phyloP scores from a whole-genome alignment of 92 coral and sea anemone genomes.

The Meandrina meandrites region DNA sequence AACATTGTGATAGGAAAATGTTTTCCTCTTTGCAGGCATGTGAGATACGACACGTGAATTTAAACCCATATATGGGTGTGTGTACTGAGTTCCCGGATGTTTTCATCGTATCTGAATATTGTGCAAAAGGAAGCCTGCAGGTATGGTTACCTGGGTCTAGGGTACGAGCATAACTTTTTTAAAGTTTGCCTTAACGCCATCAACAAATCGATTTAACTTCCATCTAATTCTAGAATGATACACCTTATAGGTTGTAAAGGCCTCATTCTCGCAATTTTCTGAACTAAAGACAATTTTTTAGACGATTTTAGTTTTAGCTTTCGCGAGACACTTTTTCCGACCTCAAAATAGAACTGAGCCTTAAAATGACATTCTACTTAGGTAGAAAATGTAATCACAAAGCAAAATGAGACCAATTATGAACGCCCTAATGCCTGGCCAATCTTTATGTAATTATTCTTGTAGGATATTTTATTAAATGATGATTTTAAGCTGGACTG shows the following conservation, averaged over 20 bases:
- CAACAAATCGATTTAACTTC: no score
- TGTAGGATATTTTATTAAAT: constrained; percentile 68
- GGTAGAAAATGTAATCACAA: no score
- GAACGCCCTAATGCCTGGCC: not conserved
- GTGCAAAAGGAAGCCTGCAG: constrained; percentile 81
- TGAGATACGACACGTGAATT: constrained; percentile 73
- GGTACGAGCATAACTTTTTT: not conserved
- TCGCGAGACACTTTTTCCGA: no score
- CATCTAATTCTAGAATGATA: no score
- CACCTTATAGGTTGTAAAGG: no score
- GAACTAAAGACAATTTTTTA: no score
- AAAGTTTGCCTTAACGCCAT: no score
- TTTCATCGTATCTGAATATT: constrained; percentile 67
- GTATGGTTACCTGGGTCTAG: constrained; percentile 10
- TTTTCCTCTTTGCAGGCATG: constrained; percentile 54
- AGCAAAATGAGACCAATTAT: no score
- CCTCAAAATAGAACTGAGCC: no score
- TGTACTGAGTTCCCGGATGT: constrained; percentile 66
- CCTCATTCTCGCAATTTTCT: no score
- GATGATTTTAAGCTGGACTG: constrained; percentile 77
- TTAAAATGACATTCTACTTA: no score
- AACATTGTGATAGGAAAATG: not conserved
- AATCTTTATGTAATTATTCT: not conserved
- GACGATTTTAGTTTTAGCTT: no score
- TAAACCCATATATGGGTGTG: constrained; percentile 74